Base-by-base conservation (phyloP, 1,140 invertebrate genomes). In the Drosophila kikkawai region DNA sequence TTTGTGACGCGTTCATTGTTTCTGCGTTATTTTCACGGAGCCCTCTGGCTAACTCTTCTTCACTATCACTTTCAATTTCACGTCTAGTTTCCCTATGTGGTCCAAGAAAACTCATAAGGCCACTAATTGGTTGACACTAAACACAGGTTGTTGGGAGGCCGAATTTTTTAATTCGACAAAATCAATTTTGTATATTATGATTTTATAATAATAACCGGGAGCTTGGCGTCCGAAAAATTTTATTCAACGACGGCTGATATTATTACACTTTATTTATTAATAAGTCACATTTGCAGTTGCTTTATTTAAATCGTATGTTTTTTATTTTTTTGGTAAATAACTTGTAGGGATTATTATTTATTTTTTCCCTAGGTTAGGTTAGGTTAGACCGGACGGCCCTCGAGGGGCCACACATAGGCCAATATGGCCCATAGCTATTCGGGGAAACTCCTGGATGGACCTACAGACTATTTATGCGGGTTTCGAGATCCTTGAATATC, bases 151-250 rank as follows among this genome's bases (percentile, higher is more conserved):
- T 51, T 51, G 34, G 36, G 11, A 39, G 60, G n/a, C 36, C 26
- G 11, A 32, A 41, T 63, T 34, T 48, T 36, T 61, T 50, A 48
- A 61, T 61, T 61, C 15, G 44, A 50, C 44, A 61, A n/a, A 61
- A 13, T 26, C 17, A 48, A 37, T 61, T 61, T 61, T 19, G 12
- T 48, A 13, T 61, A n/a, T n/a, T n/a, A 36, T 48, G 1, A 42
- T 58, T 56, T 56, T 41, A 56, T 39, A n/a, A 56, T 26, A 41
- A 56, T 56, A 56, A 55, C 36, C 32, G 34, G 7, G 11, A 13
- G 12, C 4, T 37, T 37, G 36, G 13, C 12, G 36, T 13, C 36
- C 13, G 12, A 41, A 41, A n/a, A 41, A 41, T 41, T 0, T 15
- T 41, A 15, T 56, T 15, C 6, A 19, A 4, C 8, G 13, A 45